Evolutionary conservation across 2,888 invertebrate species (phyloP).

Genomic region (Malthinus seriepunctatus): DNA sequence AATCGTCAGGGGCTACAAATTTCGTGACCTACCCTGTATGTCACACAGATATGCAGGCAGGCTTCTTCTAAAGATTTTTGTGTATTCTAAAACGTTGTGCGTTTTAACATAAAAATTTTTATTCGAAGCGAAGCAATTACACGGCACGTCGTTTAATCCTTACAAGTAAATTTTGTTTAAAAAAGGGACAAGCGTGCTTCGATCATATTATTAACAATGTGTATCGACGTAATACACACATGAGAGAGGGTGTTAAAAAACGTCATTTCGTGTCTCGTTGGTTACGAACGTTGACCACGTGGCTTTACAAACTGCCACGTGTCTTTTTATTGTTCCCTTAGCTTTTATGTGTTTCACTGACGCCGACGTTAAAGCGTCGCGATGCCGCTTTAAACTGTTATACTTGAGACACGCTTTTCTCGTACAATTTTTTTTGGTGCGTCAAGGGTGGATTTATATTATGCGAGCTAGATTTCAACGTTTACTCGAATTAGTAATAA

Average conservation of each 20-base stretch:
- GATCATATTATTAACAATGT: conserved; percentile 24
- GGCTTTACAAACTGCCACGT: conserved; percentile 50
- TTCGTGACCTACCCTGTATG: too few species aligned
- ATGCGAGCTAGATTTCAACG: conserved; percentile 49
- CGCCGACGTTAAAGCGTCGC: conserved; percentile 35
- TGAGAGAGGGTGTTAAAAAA: conserved; percentile 51
- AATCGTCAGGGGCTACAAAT: too few species aligned
- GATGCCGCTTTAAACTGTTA: conserved; percentile 44
- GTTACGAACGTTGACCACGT: conserved; percentile 50
- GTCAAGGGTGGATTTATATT: too few species aligned
- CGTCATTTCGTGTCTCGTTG: conserved; percentile 54
- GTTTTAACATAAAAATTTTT: too few species aligned
- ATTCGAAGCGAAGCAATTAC: background rate
- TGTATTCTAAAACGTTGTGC: too few species aligned
- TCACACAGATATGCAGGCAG: too few species aligned
- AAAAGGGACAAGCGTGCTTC: conserved; percentile 24
- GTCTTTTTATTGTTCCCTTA: conserved; percentile 44
- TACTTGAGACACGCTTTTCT: conserved; percentile 27
- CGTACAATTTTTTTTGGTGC: conserved; percentile 18
- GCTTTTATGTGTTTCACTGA: conserved; percentile 47
- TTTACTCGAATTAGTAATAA: conserved; percentile 55
- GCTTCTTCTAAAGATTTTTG: too few species aligned
- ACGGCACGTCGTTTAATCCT: conserved; percentile 12
- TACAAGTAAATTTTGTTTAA: conserved; percentile 16
- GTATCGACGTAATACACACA: too few species aligned